Base-by-base conservation (phyloP, 2,888 invertebrate species). In the Drosophila pegasa region DNA sequence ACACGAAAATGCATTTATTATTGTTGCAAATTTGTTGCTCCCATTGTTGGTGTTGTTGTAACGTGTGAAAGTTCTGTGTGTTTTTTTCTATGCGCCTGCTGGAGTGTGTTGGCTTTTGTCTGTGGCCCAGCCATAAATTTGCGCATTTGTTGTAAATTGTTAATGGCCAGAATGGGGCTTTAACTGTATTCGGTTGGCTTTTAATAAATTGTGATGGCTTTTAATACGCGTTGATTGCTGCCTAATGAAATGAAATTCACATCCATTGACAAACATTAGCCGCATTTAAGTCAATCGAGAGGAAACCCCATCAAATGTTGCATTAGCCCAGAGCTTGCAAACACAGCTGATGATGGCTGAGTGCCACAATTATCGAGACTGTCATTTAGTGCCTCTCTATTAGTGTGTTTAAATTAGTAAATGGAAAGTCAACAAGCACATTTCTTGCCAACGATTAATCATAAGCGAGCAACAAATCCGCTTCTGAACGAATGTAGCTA, bases 1-100 rank as follows among this genome's bases (percentile, higher is more conserved):
- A 84, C 75, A 74, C 57, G 66, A 74, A 82, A 84, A 78, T 84
- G 67, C 87, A 81, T 75, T 80, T 81, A 75, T 78, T 81, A 75
- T 80, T 73, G 58, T 73, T 71, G 51, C 48, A 57, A 65, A 69
- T 64, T 71, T 48, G 35, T 62, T 72, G 40, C 27, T 48, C 12
- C 48, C 20, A 18, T 59, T 55, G 27, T 62, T 62, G 56, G 48
- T 70, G 52, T 33, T 63, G 59, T 9, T 66, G 33, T 40, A 45
- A 55, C 20, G 75, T 76, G 73, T 65, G 62, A 75, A 78, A 66
- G 52, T 59, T 56, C 25, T 1, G 3, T 16, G 16, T 43, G 38
- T 20, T 43, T 35, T 31, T 40, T 33, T 18, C 3, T 4, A n/a
- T n/a, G 16, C 14, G 31, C 27, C n/a, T 10, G 37, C 8, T 29